Base-by-base conservation (phyloP, 2,113 vertebrate genomes). In the Cisticola juncidis region DNA sequence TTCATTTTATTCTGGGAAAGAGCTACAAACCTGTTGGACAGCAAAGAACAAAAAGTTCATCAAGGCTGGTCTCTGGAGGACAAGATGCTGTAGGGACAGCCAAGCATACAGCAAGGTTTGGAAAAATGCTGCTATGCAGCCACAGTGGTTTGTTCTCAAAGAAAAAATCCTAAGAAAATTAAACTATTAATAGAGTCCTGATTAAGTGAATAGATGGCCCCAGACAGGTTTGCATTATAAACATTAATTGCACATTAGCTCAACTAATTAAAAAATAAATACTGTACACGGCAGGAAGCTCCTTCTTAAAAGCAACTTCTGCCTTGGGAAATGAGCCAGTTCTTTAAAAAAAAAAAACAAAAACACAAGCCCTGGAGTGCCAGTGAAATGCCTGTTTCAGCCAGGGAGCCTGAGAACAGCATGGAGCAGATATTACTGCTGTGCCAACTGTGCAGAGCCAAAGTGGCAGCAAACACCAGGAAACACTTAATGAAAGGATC, bases 251-350 rank as follows among this genome's bases (percentile, higher is more conserved):
- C 77, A 88, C 51, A 70, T 96, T 95, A 96, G 62, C 73, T 96
- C 89, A 89, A 84, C 83, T 95, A 89, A 94, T 95, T 95, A 94
- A 95, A 95, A 90, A 94, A 95, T 93, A 94, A 97, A 94, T 88
- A 79, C 72, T 61, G 72, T 78, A 88, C 61, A 44, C 21, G 0
- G 93, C 84, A 97, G 94, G 87, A 90, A 92, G 48, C 72, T 90
- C 56, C 85, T 90, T 92, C 86, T 95, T 90, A 86, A 70, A 92
- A 93, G 81, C 50, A 94, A 93, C 42, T 88, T 88, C 61, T 90
- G 80, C 72, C 65, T 86, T 62, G 85, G 94, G 86, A 96, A 95
- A 90, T 29, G 42, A 93, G 84, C 66, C 91, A 77, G 77, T 48
- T 51, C 60, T 54, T 42, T 61, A 10, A 71, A 73, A 64, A 36